phyloP scores from a whole-genome alignment of 2,888 invertebrate species.

The Tachystola acroxantha region DNA sequence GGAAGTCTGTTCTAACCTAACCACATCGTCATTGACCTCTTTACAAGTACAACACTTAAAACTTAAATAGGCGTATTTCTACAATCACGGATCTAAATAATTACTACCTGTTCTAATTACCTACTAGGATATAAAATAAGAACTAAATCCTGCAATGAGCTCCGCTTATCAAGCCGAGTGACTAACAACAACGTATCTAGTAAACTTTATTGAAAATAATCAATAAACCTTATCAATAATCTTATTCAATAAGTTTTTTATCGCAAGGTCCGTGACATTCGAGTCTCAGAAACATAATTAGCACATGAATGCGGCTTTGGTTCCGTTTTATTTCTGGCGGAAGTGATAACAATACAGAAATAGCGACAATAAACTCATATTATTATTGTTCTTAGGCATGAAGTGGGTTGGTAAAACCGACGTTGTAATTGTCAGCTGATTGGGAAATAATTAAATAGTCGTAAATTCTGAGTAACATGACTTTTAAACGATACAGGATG shows the following conservation, averaged over 20 bases:
- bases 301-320: not conserved
- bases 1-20: no score
- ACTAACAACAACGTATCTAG: not conserved
- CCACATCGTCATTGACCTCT: no score
- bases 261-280: constrained; percentile 1
- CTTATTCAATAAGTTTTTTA: not conserved
- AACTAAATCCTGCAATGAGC: constrained; percentile 16
- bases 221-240: constrained; percentile 1
- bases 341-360: not conserved
- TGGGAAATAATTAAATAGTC: no score
- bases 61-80: no score
- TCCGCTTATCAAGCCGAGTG: constrained; percentile 21
- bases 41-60: no score
- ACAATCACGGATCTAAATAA: constrained; percentile 2
- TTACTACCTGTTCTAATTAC: constrained; percentile 20
- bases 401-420: not conserved
- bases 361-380: not conserved
- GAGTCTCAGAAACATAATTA: not conserved
- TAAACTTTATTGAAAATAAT: not conserved
- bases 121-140: constrained; percentile 8
- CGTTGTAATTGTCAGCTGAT: no score
- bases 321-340: not conserved
- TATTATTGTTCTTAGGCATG: not conserved
- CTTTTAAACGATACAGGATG: no score
- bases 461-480: no score